These are phyloP conservation scores for Coptotermes formosanus DNA, from an alignment of 1,140 invertebrate species.

Conservation along the genomic window DNA sequence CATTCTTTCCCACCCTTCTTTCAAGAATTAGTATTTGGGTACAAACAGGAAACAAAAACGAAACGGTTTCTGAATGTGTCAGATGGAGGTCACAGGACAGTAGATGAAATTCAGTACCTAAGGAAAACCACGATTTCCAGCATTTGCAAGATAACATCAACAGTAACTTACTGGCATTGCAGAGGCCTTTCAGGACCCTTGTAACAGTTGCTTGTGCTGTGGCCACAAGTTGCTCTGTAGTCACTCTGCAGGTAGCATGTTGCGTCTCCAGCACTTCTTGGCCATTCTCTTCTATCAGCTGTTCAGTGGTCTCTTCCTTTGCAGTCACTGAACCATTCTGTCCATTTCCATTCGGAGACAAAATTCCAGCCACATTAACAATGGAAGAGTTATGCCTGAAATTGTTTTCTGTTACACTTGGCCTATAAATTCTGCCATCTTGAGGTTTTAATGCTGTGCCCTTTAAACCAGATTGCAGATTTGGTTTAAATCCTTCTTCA, in stretches of 20 bases:
- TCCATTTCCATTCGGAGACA: not conserved
- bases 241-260: conserved; percentile 48
- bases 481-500: not conserved
- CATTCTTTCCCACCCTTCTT: no score
- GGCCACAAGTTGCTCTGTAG: conserved; percentile 48
- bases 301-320: not conserved
- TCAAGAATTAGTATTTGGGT: no score
- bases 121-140: no score
- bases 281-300: conserved; percentile 29
- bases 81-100: no score
- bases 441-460: not conserved
- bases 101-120: no score
- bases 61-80: no score
- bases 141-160: not conserved
- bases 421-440: not conserved
- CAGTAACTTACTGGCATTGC: conserved; percentile 46
- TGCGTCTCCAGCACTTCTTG: conserved; percentile 45
- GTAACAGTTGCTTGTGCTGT: conserved; percentile 50
- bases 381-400: not conserved
- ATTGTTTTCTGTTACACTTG: not conserved
- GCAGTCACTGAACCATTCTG: not conserved
- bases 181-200: conserved; percentile 49
- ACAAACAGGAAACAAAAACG: no score
- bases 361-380: not conserved
- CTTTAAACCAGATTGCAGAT: not conserved